Base-by-base conservation (phyloP, 2,888 invertebrate genomes). In the Chrysopilus asiliformis region DNA sequence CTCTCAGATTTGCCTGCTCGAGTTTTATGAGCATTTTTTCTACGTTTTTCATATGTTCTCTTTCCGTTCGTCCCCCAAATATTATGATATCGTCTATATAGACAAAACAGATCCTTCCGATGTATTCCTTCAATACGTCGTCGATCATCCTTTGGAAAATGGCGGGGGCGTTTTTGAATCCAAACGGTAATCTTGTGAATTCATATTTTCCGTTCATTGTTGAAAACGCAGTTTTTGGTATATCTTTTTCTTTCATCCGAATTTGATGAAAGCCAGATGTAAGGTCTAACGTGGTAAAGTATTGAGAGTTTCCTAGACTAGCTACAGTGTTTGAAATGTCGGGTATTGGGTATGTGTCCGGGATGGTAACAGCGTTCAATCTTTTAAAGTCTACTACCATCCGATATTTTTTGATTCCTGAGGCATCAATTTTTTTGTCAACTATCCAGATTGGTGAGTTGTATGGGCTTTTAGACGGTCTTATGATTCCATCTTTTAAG, bases 401-500 rank as follows among this genome's bases (percentile, higher is more conserved):
- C 6, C 47, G 18, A 10, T 45, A 49, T 20, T 46, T 44, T 22
- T 43, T 38, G 38, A n/a, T n/a, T n/a, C n/a, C n/a, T n/a, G n/a
- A n/a, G n/a, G n/a, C n/a, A n/a, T n/a, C n/a, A n/a, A n/a, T n/a
- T 34, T 48, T 49, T 31, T 48, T 33, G 25, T 24, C 17, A 6
- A 17, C 27, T 8, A 34, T 18, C 49, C 51, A 51, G 15, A 53
- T 35, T 0, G 48, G 51, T 14, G 45, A 49, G 6, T 49, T 49
- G 31, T 50, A 52, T 1, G 49, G 45, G 25, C 49, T 50, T 29
- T 43, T 46, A 1, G 51, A 51, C 8, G 45, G 47, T 35, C 50
- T 40, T 7, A 56, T 53, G 2, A 56, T 50, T 2, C 45, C 39
- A 33, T 51, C 49, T 4, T 49, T 29, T 10, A 56, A 28, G 30